A percentile compares a stretch with the other conserved stretches of the same genome.
phyloP scores from a whole-genome alignment of 2,797 vertebrate species.

The Sebastes glaucus region DNA sequence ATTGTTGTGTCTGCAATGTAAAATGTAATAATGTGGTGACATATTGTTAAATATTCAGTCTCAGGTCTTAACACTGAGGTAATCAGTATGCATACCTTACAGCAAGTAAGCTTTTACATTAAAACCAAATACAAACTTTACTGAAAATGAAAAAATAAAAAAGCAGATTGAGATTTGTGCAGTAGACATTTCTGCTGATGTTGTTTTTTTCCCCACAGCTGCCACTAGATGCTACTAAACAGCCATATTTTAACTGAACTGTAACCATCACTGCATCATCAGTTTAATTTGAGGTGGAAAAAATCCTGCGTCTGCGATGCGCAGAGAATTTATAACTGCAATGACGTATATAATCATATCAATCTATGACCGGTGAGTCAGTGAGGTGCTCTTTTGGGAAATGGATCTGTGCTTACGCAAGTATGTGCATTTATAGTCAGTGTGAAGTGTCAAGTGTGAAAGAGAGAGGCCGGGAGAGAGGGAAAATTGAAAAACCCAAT shows the following conservation, averaged over 20 bases:
- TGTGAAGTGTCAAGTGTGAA: neutral
- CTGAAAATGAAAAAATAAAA: neutral
- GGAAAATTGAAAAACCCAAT: neutral
- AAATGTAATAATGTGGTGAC: no score
- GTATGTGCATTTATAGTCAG: neutral
- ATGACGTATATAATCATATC: neutral
- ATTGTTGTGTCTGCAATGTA: no score
- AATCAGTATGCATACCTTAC: no score
- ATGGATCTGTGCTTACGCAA: neutral
- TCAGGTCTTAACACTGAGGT: no score
- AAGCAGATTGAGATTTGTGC: neutral
- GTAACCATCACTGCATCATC: neutral
- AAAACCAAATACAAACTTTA: neutral
- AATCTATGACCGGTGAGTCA: neutral
- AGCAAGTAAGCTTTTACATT: neutral
- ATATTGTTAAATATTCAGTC: no score
- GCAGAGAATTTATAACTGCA: neutral
- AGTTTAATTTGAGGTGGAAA: neutral
- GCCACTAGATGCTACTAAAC: conserved; percentile 39
- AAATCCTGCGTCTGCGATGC: neutral
- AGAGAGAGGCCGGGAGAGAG: neutral
- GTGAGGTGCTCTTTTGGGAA: neutral
- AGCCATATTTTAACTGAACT: neutral
- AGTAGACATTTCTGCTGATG: neutral
- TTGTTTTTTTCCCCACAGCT: neutral